A percentile compares a stretch with the other conserved stretches of the same genome.
These are phyloP conservation scores for Schmidtea mediterranea DNA, from an alignment of 1,140 invertebrate species.

Conservation along the genomic window DNA sequence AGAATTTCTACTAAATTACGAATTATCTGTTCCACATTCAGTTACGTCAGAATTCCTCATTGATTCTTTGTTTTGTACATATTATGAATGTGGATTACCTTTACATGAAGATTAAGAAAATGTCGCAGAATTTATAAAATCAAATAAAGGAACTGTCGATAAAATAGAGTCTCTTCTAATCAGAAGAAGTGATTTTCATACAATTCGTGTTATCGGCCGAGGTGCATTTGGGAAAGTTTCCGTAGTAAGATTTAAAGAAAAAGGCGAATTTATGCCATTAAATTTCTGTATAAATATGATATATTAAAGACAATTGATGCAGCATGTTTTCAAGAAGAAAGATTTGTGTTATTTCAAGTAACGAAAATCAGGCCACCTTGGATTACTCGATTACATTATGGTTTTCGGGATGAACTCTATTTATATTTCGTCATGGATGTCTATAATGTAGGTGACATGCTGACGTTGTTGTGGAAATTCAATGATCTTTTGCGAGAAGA, in stretches of 20 bases:
- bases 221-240: constrained; percentile 96
- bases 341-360: constrained; percentile 84
- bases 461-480: no score
- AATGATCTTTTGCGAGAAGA: no score
- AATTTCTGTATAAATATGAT: constrained; percentile 38
- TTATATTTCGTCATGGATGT: no score
- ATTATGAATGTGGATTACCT: constrained; percentile 4
- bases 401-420: constrained; percentile 92
- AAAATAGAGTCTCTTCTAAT: no score
- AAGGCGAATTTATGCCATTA: constrained; percentile 95
- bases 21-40: background rate
- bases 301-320: no score
- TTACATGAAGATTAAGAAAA: background rate
- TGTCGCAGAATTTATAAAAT: constrained; percentile 1
- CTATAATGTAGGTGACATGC: no score
- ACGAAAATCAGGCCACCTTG: constrained; percentile 45
- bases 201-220: background rate
- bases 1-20: constrained; percentile 2
- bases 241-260: constrained; percentile 69
- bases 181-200: background rate
- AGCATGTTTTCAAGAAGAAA: constrained; percentile 55
- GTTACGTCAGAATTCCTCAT: background rate
- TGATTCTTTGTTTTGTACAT: background rate
- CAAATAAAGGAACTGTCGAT: no score
- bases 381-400: constrained; percentile 97